A percentile compares a stretch with the other conserved stretches of the same genome.
phyloP scores from a whole-genome alignment of 2,888 invertebrate species.

The Junonia oenone region DNA sequence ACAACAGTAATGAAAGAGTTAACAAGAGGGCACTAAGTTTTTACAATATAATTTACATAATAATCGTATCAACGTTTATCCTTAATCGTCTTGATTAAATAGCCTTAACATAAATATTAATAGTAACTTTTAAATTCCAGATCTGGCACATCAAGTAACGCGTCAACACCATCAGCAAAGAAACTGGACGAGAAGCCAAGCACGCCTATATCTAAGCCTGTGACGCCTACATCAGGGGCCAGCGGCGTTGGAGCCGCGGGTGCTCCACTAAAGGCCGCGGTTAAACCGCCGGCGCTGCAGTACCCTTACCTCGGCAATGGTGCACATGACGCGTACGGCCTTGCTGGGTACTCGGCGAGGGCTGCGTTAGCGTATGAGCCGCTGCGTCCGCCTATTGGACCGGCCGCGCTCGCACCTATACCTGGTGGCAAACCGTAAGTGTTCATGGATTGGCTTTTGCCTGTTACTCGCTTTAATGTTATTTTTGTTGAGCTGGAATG shows the following conservation, averaged over 20 bases:
- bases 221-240: conserved; percentile 88
- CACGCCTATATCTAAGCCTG: conserved; percentile 94
- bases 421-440: conserved; percentile 94
- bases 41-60: not conserved
- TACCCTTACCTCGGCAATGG: conserved; percentile 82
- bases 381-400: conserved; percentile 71
- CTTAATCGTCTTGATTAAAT: not conserved
- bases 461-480: too few species aligned
- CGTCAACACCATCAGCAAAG: conserved; percentile 93
- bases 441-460: too few species aligned
- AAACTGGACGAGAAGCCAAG: conserved; percentile 93
- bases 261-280: conserved; percentile 77
- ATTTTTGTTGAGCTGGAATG: too few species aligned
- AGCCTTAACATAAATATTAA: not conserved
- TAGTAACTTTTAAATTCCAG: conserved; percentile 46
- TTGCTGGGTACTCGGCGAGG: conserved; percentile 73
- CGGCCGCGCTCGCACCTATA: conserved; percentile 82
- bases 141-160: conserved; percentile 93
- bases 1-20: conserved; percentile 1
- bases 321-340: conserved; percentile 70
- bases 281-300: conserved; percentile 80
- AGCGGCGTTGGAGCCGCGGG: conserved; percentile 80
- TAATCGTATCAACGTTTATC: not conserved
- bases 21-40: not conserved
- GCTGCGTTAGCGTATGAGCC: conserved; percentile 74